phyloP scores from a whole-genome alignment of 2,113 vertebrate species.

The Oplegnathus fasciatus region DNA sequence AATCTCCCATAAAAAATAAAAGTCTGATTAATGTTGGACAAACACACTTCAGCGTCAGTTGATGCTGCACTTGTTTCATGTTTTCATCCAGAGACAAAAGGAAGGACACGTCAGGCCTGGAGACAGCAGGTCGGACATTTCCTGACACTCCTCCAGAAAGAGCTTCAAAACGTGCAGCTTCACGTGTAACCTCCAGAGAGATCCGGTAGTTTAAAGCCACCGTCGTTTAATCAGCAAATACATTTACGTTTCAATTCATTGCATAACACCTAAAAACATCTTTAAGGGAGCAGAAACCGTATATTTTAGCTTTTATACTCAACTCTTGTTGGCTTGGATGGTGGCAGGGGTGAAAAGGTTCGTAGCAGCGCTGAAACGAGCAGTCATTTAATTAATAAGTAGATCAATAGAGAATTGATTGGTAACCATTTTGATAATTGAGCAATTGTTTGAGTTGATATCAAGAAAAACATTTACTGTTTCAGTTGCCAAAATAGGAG shows the following conservation, averaged over 20 bases:
- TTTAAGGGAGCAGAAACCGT: neutral
- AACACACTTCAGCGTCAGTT: neutral
- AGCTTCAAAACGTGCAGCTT: neutral
- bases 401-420: neutral
- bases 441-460: neutral
- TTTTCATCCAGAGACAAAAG: neutral
- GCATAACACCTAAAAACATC: neutral
- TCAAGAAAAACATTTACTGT: neutral
- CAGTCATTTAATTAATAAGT: too few species aligned
- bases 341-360: too few species aligned
- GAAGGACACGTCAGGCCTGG: neutral
- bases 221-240: neutral
- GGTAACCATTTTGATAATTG: neutral
- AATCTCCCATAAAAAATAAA: conserved; percentile 17
- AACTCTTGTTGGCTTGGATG: neutral
- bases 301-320: neutral
- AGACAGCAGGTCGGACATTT: too few species aligned
- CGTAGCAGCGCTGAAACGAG: too few species aligned
- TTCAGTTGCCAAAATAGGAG: neutral
- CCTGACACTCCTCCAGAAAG: neutral
- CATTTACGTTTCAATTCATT: neutral
- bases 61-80: neutral
- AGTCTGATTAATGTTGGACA: neutral
- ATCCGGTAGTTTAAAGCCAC: neutral
- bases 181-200: neutral